Percentiles rank a stretch among this genome's conserved stretches.
Evolutionary conservation across 2,113 vertebrate species (phyloP).

Genomic region (Zapus hudsonius): DNA sequence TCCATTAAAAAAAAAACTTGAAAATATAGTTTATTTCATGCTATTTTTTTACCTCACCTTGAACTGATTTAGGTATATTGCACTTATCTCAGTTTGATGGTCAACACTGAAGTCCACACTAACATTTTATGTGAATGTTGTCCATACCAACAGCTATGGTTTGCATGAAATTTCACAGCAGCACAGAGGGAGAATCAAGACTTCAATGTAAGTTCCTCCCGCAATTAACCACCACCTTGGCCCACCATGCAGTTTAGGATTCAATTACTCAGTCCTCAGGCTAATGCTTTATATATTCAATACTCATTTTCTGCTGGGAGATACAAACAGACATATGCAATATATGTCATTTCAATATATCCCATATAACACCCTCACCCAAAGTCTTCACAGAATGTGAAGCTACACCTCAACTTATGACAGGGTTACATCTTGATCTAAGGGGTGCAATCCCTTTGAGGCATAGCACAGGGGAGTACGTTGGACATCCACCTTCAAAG

Average conservation of each 20-base stretch:
- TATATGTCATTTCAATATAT: slow-evolving; percentile 45
- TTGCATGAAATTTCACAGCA: not conserved
- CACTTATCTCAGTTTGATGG: slow-evolving; percentile 26
- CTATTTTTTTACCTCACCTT: not conserved
- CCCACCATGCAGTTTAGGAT: slow-evolving; percentile 30
- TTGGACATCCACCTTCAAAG: not conserved
- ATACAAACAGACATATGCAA: slow-evolving; percentile 39
- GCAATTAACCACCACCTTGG: slow-evolving; percentile 39
- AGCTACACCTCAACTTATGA: not conserved
- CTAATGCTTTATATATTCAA: slow-evolving; percentile 53
- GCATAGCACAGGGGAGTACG: too few species aligned
- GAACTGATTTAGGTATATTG: not conserved
- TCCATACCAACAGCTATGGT: slow-evolving; percentile 51
- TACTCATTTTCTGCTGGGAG: slow-evolving; percentile 23
- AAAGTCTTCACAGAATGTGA: not conserved
- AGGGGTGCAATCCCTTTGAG: not conserved
- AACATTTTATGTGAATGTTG: slow-evolving; percentile 5
- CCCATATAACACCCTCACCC: not conserved
- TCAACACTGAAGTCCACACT: not conserved
- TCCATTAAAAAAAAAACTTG: slow-evolving; percentile 14
- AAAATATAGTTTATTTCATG: not conserved
- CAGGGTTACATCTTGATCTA: not conserved
- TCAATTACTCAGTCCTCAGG: slow-evolving; percentile 31
- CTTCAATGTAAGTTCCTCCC: slow-evolving; percentile 1
- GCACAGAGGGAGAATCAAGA: not conserved